These are phyloP conservation scores for Atopsyche davidsoni DNA, from an alignment of 1,140 invertebrate genomes.

Conservation along the genomic window DNA sequence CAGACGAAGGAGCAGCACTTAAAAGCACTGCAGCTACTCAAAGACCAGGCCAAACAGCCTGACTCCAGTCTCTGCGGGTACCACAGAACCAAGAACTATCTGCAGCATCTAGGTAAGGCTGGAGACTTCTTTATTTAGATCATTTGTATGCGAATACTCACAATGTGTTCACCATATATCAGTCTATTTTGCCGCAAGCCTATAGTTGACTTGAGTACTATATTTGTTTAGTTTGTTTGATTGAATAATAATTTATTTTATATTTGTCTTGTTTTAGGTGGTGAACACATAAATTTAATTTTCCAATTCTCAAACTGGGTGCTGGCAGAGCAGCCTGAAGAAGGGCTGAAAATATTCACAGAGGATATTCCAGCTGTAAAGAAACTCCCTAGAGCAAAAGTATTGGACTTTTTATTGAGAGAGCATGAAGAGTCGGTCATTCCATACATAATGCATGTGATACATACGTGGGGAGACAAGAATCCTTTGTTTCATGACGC, in stretches of 20 bases:
- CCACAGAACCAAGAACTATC: conserved; percentile 81
- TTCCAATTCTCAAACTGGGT: conserved; percentile 95
- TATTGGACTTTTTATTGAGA: conserved; percentile 82
- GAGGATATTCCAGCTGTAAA: conserved; percentile 88
- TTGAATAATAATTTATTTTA: conserved; percentile 1
- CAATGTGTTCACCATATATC: background rate
- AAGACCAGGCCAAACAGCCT: conserved; percentile 68
- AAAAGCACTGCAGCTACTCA: conserved; percentile 84
- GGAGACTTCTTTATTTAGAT: too few relatives aligned
- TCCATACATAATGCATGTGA: conserved; percentile 91
- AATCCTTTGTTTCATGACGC: conserved; percentile 86
- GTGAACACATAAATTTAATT: conserved; percentile 83
- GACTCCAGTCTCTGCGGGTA: conserved; percentile 76
- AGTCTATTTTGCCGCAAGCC: too few relatives aligned
- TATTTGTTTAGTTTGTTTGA: background rate
- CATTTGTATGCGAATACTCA: too few relatives aligned
- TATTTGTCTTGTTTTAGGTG: conserved; percentile 47
- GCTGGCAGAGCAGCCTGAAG: conserved; percentile 75
- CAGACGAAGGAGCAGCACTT: conserved; percentile 88
- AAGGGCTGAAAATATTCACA: conserved; percentile 91
- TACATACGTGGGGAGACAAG: conserved; percentile 82
- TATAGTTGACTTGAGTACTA: background rate
- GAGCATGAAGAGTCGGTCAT: conserved; percentile 77
- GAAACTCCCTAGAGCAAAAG: conserved; percentile 76
- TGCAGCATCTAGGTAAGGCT: conserved; percentile 76